phyloP scores from a whole-genome alignment of 2,113 vertebrate species.

The Tetrao urogallus region DNA sequence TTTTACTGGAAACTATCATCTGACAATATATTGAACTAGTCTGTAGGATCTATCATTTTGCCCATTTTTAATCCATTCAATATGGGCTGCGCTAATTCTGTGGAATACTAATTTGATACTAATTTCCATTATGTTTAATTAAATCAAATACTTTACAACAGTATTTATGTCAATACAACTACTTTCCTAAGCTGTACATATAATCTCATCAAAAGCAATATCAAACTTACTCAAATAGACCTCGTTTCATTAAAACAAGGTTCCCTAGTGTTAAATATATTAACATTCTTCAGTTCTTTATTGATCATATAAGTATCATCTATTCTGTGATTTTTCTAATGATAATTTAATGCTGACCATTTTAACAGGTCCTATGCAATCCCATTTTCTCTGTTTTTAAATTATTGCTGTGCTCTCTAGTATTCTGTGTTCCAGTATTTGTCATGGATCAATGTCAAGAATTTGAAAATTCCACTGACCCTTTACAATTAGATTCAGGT shows the following conservation, averaged over 20 bases:
- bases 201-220: background rate
- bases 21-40: background rate
- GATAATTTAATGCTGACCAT: background rate
- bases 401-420: background rate
- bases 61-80: background rate
- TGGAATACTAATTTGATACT: background rate
- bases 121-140: background rate
- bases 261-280: background rate
- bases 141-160: background rate
- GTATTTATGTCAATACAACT: background rate
- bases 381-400: background rate
- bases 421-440: background rate
- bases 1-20: background rate
- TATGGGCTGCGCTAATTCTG: background rate
- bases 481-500: background rate
- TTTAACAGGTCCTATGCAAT: background rate
- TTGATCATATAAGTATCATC: background rate
- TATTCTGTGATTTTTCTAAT: background rate
- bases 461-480: background rate
- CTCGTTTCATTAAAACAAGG: background rate
- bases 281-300: background rate
- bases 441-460: background rate
- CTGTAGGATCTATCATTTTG: background rate
- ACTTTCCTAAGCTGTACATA: background rate
- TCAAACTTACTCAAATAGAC: background rate